Evolutionary conservation across 2,113 vertebrate genomes (phyloP).

Genomic region (Syrmaticus mikado): DNA sequence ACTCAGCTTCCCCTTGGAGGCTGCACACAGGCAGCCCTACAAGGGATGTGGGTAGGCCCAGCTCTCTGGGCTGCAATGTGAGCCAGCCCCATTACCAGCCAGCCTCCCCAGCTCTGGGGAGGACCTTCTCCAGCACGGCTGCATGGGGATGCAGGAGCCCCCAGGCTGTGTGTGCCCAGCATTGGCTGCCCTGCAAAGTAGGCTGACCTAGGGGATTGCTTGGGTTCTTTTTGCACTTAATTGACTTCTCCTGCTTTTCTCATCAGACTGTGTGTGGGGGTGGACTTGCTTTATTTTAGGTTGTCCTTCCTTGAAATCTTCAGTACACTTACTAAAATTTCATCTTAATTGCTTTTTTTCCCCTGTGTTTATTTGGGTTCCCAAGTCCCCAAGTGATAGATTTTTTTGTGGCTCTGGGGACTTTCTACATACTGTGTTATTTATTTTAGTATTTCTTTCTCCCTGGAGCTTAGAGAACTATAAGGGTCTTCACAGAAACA

Average conservation of each 20-base stretch:
- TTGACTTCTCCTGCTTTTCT: background rate
- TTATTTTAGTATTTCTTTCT: background rate
- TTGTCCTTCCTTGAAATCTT: background rate
- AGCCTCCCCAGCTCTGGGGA: background rate
- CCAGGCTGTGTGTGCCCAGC: background rate
- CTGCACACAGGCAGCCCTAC: fast-evolving
- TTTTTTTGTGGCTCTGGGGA: background rate
- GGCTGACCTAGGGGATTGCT: background rate
- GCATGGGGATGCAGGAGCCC: fast-evolving
- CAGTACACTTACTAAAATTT: background rate
- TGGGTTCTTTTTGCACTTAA: background rate
- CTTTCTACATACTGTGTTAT: background rate
- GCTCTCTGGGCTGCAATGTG: fast-evolving
- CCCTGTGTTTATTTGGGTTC: background rate
- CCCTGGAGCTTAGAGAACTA: background rate
- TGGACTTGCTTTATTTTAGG: background rate
- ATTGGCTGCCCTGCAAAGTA: background rate
- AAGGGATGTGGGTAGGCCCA: background rate
- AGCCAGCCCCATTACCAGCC: background rate
- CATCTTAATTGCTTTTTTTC: background rate
- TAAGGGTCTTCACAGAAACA: background rate
- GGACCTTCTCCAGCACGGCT: background rate
- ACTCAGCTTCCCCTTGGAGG: background rate
- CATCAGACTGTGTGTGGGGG: background rate
- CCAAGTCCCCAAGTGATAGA: background rate